A percentile compares a stretch with the other conserved stretches of the same genome.
These are phyloP conservation scores for Ormyrus pomaceus DNA, from an alignment of 2,888 invertebrate genomes.

Conservation along the genomic window DNA sequence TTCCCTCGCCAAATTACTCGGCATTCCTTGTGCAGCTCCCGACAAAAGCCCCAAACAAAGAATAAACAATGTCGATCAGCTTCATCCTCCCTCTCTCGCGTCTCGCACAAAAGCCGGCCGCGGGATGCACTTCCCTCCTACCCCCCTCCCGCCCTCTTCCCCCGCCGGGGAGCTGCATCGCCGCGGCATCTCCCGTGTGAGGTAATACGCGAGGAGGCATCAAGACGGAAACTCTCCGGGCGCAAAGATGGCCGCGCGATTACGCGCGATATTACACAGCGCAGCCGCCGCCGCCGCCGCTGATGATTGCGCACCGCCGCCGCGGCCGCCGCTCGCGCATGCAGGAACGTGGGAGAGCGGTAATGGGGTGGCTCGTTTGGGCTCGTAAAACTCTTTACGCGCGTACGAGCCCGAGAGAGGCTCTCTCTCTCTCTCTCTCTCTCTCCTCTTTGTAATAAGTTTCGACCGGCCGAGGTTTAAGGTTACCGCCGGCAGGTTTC, in stretches of 20 bases:
- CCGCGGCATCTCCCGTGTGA: background rate
- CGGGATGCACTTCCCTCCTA: background rate
- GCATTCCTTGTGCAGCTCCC: too few species aligned
- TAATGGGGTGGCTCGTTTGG: background rate
- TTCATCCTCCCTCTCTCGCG: too few species aligned
- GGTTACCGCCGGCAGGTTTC: background rate
- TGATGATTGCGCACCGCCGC: too few species aligned
- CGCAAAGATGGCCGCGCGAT: too few species aligned
- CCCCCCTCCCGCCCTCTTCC: background rate
- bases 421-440: constrained; percentile 9
- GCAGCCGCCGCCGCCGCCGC: too few species aligned
- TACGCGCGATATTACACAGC: too few species aligned
- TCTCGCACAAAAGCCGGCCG: too few species aligned
- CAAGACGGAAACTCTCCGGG: background rate
- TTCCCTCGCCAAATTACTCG: too few species aligned
- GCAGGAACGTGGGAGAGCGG: background rate
- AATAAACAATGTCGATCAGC: too few species aligned
- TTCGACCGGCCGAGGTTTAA: too few species aligned
- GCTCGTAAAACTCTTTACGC: background rate
- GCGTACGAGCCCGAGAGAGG: background rate
- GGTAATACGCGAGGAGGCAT: background rate
- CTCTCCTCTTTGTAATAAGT: background rate
- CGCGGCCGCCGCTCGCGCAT: background rate
- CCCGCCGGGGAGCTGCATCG: background rate
- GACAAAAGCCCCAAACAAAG: too few species aligned